Evolutionary conservation across 2,113 vertebrate genomes (phyloP).

Genomic region (Bubalus kerabau): DNA sequence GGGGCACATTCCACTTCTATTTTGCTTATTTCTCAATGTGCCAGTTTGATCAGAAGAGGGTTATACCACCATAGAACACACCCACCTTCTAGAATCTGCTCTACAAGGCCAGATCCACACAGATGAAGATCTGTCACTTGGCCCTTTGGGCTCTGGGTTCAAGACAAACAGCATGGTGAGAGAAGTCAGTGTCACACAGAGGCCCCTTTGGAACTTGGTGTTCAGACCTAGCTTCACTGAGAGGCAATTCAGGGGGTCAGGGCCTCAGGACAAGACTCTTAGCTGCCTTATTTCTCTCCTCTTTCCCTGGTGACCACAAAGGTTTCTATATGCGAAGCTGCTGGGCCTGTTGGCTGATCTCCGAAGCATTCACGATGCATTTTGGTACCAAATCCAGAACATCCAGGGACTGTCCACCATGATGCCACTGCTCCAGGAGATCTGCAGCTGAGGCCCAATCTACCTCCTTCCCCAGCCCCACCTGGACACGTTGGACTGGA

Average conservation of each 20-base stretch:
- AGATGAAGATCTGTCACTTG: not conserved
- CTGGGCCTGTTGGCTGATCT: slow-evolving; percentile 78
- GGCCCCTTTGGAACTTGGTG: not conserved
- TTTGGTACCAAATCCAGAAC: slow-evolving; percentile 74
- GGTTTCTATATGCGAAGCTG: slow-evolving; percentile 80
- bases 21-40: not conserved
- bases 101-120: not conserved
- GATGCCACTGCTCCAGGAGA: slow-evolving; percentile 79
- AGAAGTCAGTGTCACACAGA: not conserved
- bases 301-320: slow-evolving; percentile 26
- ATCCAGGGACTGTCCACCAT: slow-evolving; percentile 71
- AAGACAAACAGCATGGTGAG: not conserved
- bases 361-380: slow-evolving; percentile 72
- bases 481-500: not conserved
- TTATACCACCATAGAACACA: not conserved
- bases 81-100: slow-evolving; percentile 15
- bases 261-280: not conserved
- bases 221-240: not conserved
- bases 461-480: not conserved
- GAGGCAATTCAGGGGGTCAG: not conserved
- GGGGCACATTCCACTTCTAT: not conserved
- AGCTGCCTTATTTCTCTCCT: not conserved
- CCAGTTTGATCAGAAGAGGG: not conserved
- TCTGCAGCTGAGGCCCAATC: slow-evolving; percentile 71
- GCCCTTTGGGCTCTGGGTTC: not conserved